Conservation (phyloP, 2,797 vertebrate genomes). For the Aratinga solstitialis region DNA sequence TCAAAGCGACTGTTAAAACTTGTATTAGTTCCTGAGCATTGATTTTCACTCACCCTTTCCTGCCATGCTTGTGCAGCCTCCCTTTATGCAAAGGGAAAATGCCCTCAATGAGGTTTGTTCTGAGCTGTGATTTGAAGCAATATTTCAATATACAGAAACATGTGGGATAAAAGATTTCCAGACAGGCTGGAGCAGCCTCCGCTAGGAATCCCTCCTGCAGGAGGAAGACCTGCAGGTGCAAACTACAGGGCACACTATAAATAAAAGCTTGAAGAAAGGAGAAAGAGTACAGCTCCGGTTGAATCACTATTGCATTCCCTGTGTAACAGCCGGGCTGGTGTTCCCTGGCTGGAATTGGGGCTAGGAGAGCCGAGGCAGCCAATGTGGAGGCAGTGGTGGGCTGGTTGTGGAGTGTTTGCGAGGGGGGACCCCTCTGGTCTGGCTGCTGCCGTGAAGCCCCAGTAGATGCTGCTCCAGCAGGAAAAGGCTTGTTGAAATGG, state of each 20-base stretch:
- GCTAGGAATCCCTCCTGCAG: neutral
- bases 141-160: neutral
- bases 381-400: fast-evolving
- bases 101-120: neutral
- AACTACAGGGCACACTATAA: neutral
- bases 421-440: neutral
- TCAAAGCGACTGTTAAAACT: neutral
- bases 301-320: neutral
- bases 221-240: neutral
- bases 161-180: fast-evolving
- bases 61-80: neutral
- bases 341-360: neutral
- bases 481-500: neutral
- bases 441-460: neutral
- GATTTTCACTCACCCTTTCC: neutral
- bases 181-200: neutral
- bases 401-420: neutral
- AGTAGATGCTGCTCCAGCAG: neutral
- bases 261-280: neutral
- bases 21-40: neutral
- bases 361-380: fast-evolving
- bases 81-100: neutral
- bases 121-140: neutral
- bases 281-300: neutral
- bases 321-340: fast-evolving